Percentiles rank a stretch among this genome's conserved stretches.
phyloP scores from a whole-genome alignment of 2,113 vertebrate genomes.

The Brachypodius melanocephalos region DNA sequence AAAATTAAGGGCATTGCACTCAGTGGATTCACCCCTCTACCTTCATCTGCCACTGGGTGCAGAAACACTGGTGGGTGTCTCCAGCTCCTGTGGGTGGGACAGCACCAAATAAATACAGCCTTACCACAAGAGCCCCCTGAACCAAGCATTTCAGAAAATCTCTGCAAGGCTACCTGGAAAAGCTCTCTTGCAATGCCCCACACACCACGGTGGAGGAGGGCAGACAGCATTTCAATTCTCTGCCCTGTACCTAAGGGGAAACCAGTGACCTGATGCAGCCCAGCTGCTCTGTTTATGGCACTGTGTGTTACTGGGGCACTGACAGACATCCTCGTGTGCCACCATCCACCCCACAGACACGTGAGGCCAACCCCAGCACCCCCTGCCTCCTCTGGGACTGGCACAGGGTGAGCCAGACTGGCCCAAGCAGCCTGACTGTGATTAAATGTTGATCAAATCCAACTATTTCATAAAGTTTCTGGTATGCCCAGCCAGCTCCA shows the following conservation, averaged over 20 bases:
- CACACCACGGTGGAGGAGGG: accelerated
- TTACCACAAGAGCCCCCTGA: too few relatives aligned
- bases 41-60: not conserved
- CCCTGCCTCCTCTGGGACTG: accelerated
- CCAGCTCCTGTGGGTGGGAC: accelerated
- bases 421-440: not conserved
- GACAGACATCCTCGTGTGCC: not conserved
- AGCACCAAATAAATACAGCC: not conserved
- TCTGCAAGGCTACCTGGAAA: not conserved
- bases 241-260: not conserved
- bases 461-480: not conserved
- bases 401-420: accelerated
- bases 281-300: accelerated
- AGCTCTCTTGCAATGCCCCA: not conserved
- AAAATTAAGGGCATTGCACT: not conserved
- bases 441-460: constrained; percentile 3
- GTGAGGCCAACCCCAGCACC: accelerated
- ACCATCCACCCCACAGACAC: not conserved
- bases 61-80: not conserved
- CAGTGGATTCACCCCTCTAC: not conserved
- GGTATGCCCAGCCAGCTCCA: not conserved
- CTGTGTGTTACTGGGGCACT: not conserved
- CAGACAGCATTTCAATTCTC: not conserved
- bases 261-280: not conserved
- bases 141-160: not conserved